Base-by-base conservation (phyloP, 2,888 invertebrate species). In the Geophilus truncorum region DNA sequence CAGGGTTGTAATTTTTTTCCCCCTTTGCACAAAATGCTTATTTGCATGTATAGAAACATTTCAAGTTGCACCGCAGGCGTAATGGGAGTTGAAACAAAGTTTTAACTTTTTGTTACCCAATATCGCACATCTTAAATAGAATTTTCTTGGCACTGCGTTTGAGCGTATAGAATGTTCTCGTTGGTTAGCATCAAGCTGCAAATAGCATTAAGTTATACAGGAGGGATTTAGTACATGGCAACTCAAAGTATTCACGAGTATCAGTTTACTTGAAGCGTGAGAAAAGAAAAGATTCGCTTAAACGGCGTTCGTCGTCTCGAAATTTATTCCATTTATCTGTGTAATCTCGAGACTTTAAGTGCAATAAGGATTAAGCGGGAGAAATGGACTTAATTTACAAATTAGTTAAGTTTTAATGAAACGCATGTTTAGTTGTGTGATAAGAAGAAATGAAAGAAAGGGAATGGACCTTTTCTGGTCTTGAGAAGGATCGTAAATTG, bases 401-500 rank as follows among this genome's bases (percentile, higher is more conserved):
- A 70, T 70, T 70, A 70, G 70, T 70, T 70, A 28, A 70, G 25
- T 70, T 70, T 70, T 70, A 70, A 70, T 70, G 70, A 70, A 70
- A 70, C 25, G 25, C 70, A 10, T 70, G 62, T 70, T 21, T 70
- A 6, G 70, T 0, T 25, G 10, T 70, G 25, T n/a, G n/a, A n/a
- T n/a, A 23, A 25, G 28, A 28, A 28, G 70, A 28, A 70, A 6
- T 9, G 70, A 10, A 21, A 5, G 18, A 18, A 51, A 21, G 6
- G 51, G 1, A 18, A n/a, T 12, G 70, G 23, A 70, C 25, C 15
- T 25, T 57, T 7, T 28, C 15, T n/a, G n/a, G n/a, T n/a, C n/a
- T 28, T 70, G 4, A 25, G 2, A 0, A 4, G 28, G 12, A 0
- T 70, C 70, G n/a, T 70, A 25, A 70, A 28, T 70, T 70, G 70